Conservation (phyloP, 2,888 invertebrate species). For the Drosophila longiperda region DNA sequence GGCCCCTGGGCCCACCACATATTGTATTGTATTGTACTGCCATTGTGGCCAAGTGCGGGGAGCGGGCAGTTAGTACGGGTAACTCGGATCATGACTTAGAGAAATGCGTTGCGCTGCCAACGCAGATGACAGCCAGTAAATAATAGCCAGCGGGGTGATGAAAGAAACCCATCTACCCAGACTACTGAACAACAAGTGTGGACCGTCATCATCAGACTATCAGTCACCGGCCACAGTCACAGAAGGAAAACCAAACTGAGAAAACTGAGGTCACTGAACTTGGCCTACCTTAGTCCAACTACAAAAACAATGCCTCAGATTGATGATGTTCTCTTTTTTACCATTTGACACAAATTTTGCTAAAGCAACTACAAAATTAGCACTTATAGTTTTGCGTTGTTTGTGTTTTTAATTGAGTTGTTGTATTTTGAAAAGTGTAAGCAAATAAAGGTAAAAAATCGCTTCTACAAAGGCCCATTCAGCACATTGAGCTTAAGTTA, state of each 20-base stretch:
- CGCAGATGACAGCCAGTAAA: conserved; percentile 66
- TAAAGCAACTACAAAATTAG: conserved; percentile 7
- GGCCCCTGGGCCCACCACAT: conserved; percentile 14
- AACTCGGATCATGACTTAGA: conserved; percentile 60
- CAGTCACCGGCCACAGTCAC: conserved; percentile 33
- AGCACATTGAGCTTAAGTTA: not conserved
- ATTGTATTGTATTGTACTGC: conserved; percentile 4
- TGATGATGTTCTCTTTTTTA: conserved; percentile 30
- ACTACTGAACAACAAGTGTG: conserved; percentile 68
- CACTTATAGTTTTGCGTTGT: conserved; percentile 8
- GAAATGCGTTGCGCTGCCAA: conserved; percentile 47
- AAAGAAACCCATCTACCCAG: conserved; percentile 36
- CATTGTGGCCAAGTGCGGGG: conserved; percentile 12
- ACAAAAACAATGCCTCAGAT: conserved; percentile 33
- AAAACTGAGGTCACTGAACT: conserved; percentile 62
- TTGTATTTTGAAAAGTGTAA: not conserved
- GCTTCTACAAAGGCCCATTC: not conserved
- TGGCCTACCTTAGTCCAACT: conserved; percentile 1
- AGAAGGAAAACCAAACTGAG: conserved; percentile 40
- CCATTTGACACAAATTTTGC: conserved; percentile 5
- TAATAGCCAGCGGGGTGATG: conserved; percentile 53
- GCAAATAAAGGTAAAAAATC: not conserved
- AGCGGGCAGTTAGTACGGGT: conserved; percentile 29
- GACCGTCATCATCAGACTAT: conserved; percentile 41
- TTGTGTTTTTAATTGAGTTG: conserved; percentile 37